Evolutionary conservation across 2,888 invertebrate genomes (phyloP).

Genomic region (Philaethria dido): DNA sequence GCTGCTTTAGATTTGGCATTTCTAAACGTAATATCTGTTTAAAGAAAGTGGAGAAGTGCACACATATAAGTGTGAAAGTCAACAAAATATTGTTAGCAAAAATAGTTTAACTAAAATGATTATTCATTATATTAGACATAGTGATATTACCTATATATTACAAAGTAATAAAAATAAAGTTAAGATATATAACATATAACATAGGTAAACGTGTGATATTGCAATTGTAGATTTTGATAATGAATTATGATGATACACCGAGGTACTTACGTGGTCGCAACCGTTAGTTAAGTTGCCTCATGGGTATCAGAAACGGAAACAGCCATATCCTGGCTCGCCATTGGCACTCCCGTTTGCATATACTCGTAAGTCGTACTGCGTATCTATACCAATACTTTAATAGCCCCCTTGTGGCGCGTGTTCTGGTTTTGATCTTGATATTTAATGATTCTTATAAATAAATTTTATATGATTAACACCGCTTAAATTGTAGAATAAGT

Average conservation of each 20-base stretch:
- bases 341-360: conserved; percentile 55
- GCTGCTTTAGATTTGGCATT: background rate
- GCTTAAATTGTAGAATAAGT: no score
- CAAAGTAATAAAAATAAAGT: no score
- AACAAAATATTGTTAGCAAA: background rate
- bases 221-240: background rate
- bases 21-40: background rate
- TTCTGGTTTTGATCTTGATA: conserved; percentile 28
- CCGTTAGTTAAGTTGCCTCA: conserved; percentile 55
- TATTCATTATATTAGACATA: background rate
- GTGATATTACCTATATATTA: conserved; percentile 6
- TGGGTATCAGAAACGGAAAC: conserved; percentile 68
- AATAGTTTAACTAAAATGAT: background rate
- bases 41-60: background rate
- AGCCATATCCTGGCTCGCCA: conserved; percentile 72
- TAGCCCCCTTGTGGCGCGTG: conserved; percentile 50
- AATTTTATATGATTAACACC: no score
- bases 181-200: no score
- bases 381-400: conserved; percentile 50
- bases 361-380: conserved; percentile 48
- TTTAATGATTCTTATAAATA: no score
- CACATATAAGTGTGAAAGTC: background rate
- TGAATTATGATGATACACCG: conserved; percentile 15
- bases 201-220: background rate
- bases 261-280: conserved; percentile 2